Conservation (phyloP, 2,888 invertebrate genomes). For the Neocrepidodera transversa region DNA sequence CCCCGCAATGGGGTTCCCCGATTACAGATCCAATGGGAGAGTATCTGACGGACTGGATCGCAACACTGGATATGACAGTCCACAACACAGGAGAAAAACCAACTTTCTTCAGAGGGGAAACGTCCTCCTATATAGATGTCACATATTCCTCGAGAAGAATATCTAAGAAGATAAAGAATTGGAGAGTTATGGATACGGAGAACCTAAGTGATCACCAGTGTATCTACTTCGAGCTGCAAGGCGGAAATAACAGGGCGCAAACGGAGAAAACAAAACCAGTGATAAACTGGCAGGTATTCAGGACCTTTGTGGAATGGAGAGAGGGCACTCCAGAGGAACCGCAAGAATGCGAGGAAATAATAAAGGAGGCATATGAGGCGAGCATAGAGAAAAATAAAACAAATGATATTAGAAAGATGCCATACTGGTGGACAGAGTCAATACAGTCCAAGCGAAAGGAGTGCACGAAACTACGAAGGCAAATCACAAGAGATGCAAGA, state of each 20-base stretch:
- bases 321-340: background rate
- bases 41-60: slow-evolving; percentile 7
- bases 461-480: background rate
- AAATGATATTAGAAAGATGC: background rate
- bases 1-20: slow-evolving; percentile 3
- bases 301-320: background rate
- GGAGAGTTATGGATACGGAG: background rate
- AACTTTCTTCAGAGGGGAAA: background rate
- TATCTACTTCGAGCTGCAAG: background rate
- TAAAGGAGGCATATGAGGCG: background rate
- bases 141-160: background rate
- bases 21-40: slow-evolving; percentile 1
- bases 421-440: slow-evolving; percentile 3
- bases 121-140: background rate
- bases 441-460: background rate
- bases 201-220: background rate
- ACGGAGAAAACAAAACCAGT: background rate
- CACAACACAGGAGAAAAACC: background rate
- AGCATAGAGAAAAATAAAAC: background rate
- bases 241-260: background rate
- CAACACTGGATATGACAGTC: background rate
- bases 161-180: background rate
- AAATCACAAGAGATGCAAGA: background rate
- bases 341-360: background rate
- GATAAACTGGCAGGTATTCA: slow-evolving; percentile 3